These are phyloP conservation scores for Drosophila paranaensis DNA, from an alignment of 2,888 invertebrate species.

Conservation along the genomic window DNA sequence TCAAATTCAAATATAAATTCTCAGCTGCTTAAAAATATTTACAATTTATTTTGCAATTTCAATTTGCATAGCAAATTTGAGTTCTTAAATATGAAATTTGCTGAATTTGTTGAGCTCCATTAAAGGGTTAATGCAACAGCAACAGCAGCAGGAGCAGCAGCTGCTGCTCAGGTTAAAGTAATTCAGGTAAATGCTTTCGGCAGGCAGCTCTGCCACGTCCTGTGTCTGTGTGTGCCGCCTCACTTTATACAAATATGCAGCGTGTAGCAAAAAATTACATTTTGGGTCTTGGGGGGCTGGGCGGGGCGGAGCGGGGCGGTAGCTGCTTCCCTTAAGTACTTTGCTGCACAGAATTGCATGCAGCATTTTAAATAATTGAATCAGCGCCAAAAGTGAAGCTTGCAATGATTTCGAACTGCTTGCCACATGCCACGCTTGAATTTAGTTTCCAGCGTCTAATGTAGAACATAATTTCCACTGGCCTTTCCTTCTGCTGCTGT, in stretches of 20 bases:
- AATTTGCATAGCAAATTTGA: slow-evolving; percentile 42
- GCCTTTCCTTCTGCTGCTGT: background rate
- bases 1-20: background rate
- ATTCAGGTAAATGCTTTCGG: slow-evolving; percentile 46
- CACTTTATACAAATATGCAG: slow-evolving; percentile 54
- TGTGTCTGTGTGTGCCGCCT: slow-evolving; percentile 16
- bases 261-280: slow-evolving; percentile 68
- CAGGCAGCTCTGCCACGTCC: slow-evolving; percentile 14
- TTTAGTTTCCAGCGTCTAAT: slow-evolving; percentile 53
- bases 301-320: background rate
- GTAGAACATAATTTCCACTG: slow-evolving; percentile 34
- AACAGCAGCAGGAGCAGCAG: slow-evolving; percentile 8
- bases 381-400: slow-evolving; percentile 43
- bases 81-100: slow-evolving; percentile 36
- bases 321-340: slow-evolving; percentile 34
- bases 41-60: slow-evolving; percentile 25
- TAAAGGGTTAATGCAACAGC: slow-evolving; percentile 45
- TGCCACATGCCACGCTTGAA: slow-evolving; percentile 27
- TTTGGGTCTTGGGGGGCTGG: slow-evolving; percentile 14
- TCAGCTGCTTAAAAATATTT: slow-evolving; percentile 1
- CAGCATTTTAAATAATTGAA: slow-evolving; percentile 72
- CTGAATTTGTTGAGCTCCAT: slow-evolving; percentile 11
- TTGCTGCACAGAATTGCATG: slow-evolving; percentile 49
- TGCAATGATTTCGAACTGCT: slow-evolving; percentile 49
- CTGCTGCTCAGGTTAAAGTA: slow-evolving; percentile 47